Conservation (phyloP, 1,140 invertebrate genomes). For the Armadillidium nasatum region DNA sequence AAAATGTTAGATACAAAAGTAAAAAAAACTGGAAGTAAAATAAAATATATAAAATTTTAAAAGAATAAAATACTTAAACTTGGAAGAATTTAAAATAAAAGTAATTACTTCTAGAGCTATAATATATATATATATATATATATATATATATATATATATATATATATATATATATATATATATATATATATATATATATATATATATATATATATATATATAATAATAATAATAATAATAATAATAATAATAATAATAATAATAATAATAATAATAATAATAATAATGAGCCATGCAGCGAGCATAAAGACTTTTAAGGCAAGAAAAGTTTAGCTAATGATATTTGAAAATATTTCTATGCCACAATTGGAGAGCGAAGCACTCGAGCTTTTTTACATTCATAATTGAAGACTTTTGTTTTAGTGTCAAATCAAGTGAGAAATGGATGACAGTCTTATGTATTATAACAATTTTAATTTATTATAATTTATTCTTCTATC, state of each 20-base stretch:
- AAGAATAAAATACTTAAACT: too few relatives aligned
- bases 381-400: background rate
- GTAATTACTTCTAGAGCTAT: too few relatives aligned
- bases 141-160: conserved; percentile 6
- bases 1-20: too few relatives aligned
- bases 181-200: background rate
- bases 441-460: background rate
- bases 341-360: background rate
- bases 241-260: too few relatives aligned
- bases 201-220: background rate
- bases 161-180: background rate
- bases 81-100: too few relatives aligned
- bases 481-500: conserved; percentile 8
- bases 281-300: background rate
- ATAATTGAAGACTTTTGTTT: background rate
- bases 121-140: conserved; percentile 6
- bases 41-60: too few relatives aligned
- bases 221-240: too few relatives aligned
- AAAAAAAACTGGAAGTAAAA: too few relatives aligned
- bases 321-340: background rate
- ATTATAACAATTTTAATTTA: background rate
- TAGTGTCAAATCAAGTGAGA: background rate
- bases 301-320: background rate
- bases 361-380: background rate
- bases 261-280: too few relatives aligned